Base-by-base conservation (phyloP, 2,888 invertebrate genomes). In the Rosalia funebris region DNA sequence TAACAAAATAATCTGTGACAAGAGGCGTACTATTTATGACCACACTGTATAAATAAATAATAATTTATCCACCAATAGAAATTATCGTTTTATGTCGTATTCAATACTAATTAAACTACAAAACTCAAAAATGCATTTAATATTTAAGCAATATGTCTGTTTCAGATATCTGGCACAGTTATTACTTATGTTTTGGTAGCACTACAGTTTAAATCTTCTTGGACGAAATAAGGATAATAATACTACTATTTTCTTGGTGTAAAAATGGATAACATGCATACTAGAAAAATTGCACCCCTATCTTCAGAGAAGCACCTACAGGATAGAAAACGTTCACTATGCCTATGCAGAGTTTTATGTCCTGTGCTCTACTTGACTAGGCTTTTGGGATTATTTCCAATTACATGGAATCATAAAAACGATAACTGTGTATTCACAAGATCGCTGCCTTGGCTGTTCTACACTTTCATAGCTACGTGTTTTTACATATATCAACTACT, bases 381-480 rank as follows among this genome's bases (percentile, higher is more conserved):
- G 58, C 2, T 79, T 1, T 69, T 77, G 20, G 81, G 81, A 7
- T 67, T 77, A 20, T 75, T 80, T 19, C 79, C 81, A 3, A 65
- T 78, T 1, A 69, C 64, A 1, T 76, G 75, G 65, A 60, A 37
- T 0, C 77, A 81, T 58, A 53, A 65, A 10, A 66, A 74, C 34
- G 72, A 74, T 2, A 62, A 71, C 37, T 81, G 82, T 62, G 58
- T 64, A 0, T 81, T 75, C 60, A 59, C 69, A 57, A 70, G 64
- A 16, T 79, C 78, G 0, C 60, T 66, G n/a, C 46, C 66, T 19
- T 79, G 78, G 79, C 58, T 77, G 2, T 19, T 68, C 5, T 77
- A 77, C 62, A 71, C 76, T 0, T 16, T 74, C 0, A 4, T 74
- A 0, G 15, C 78, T 0, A 68, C 66, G 2, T 14, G 65, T 1